A percentile compares a stretch with the other conserved stretches of the same genome.
phyloP scores from a whole-genome alignment of 2,797 vertebrate genomes.

The Epinephelus awoara region DNA sequence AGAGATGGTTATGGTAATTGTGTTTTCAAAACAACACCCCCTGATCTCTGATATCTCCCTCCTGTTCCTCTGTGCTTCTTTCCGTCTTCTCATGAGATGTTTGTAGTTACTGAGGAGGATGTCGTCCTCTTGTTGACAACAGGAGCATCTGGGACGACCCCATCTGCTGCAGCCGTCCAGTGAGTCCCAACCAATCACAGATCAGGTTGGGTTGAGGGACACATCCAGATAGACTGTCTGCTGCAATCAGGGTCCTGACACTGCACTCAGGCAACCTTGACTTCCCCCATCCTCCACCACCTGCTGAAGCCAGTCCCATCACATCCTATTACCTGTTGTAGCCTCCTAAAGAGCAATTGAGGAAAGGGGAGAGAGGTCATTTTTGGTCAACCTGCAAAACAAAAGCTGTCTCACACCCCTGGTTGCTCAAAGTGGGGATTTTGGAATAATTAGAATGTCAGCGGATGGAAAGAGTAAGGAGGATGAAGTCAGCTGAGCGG shows the following conservation, averaged over 20 bases:
- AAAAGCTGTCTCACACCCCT: slow-evolving; percentile 1
- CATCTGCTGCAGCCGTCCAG: slow-evolving; percentile 28
- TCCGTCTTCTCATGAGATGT: slow-evolving; percentile 11
- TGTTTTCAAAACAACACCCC: not conserved
- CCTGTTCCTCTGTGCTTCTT: not conserved
- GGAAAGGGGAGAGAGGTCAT: not conserved
- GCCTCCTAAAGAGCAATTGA: not conserved
- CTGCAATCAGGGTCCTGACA: slow-evolving; percentile 65
- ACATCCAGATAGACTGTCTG: slow-evolving; percentile 67
- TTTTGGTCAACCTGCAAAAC: slow-evolving; percentile 23
- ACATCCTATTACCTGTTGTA: slow-evolving; percentile 33
- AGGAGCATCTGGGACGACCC: slow-evolving; percentile 34
- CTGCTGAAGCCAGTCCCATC: slow-evolving; percentile 42
- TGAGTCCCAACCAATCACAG: slow-evolving; percentile 56
- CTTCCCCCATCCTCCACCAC: slow-evolving; percentile 35
- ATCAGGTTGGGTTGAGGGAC: slow-evolving; percentile 40
- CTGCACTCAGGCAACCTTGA: slow-evolving; percentile 63
- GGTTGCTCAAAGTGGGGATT: not conserved
- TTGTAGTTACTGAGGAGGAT: slow-evolving; percentile 27
- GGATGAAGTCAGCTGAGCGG: not conserved
- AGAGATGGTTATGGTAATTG: not conserved
- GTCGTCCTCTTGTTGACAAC: slow-evolving; percentile 54
- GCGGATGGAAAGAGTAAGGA: not conserved
- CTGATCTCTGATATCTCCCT: slow-evolving; percentile 13
- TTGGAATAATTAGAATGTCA: not conserved